phyloP scores from a whole-genome alignment of 2,888 invertebrate genomes.

The Lymantria monacha region DNA sequence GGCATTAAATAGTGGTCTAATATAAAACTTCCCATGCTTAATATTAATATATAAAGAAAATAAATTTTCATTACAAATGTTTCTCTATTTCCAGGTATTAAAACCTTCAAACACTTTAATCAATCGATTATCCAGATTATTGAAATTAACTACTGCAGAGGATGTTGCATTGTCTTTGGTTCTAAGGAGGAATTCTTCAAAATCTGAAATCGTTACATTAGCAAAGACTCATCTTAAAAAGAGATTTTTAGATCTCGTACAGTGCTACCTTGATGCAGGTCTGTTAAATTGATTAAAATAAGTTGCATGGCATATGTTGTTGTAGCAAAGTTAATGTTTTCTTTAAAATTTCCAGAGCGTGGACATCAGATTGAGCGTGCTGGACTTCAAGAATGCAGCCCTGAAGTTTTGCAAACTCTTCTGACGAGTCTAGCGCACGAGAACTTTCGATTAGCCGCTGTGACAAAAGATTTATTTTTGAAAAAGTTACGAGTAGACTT shows the following conservation, averaged over 20 bases:
- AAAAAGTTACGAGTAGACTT: conserved; percentile 92
- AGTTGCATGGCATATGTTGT: neutral
- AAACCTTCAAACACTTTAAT: conserved; percentile 91
- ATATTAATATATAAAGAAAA: conserved; percentile 8
- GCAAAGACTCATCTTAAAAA: conserved; percentile 91
- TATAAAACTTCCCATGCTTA: conserved; percentile 17
- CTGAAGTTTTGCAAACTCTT: conserved; percentile 93
- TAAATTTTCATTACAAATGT: conserved; percentile 14
- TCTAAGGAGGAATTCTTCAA: conserved; percentile 89
- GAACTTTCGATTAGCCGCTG: conserved; percentile 85
- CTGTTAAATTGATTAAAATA: conserved; percentile 27
- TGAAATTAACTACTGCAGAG: conserved; percentile 93
- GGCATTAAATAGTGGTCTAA: conserved; percentile 12
- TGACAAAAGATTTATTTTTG: conserved; percentile 90
- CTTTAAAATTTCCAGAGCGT: conserved; percentile 70
- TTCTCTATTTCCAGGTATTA: conserved; percentile 84
- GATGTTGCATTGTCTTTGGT: conserved; percentile 95
- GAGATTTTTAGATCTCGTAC: conserved; percentile 92
- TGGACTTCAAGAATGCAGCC: conserved; percentile 94
- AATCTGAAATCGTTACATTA: conserved; percentile 87
- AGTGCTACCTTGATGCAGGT: conserved; percentile 93
- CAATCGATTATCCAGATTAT: conserved; percentile 91
- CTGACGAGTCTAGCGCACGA: conserved; percentile 84
- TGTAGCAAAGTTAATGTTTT: conserved; percentile 4
- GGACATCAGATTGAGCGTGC: conserved; percentile 87